phyloP scores from a whole-genome alignment of 2,797 vertebrate species.

The Mareca penelope region DNA sequence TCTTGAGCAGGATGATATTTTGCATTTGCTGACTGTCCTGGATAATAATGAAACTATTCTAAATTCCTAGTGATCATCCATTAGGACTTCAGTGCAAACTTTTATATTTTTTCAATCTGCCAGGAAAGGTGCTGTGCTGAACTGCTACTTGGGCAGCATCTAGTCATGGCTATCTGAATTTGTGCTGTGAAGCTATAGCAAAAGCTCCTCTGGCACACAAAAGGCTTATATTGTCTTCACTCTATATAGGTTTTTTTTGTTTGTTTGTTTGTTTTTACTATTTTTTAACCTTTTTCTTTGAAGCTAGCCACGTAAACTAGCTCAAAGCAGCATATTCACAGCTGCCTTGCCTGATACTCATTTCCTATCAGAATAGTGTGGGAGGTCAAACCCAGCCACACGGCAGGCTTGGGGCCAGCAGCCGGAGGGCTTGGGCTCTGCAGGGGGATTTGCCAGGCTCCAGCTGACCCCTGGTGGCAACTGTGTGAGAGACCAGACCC shows the following conservation, averaged over 20 bases:
- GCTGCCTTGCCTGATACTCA: not conserved
- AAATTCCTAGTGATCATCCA: not conserved
- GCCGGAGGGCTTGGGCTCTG: not conserved
- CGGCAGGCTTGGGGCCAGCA: no score
- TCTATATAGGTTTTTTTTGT: no score
- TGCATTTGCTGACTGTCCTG: not conserved
- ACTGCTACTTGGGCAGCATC: not conserved
- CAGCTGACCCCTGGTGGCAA: constrained; percentile 33
- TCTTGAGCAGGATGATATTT: not conserved
- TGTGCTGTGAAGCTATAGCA: not conserved
- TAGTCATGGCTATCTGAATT: not conserved
- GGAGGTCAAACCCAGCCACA: not conserved
- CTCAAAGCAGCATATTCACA: not conserved
- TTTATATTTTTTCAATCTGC: not conserved
- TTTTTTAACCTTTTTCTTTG: not conserved
- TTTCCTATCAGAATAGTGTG: not conserved
- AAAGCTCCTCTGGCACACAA: not conserved
- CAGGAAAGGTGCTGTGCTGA: not conserved
- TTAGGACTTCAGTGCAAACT: not conserved
- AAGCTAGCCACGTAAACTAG: not conserved
- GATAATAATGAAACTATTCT: not conserved
- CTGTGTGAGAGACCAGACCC: not conserved
- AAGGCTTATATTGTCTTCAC: not conserved
- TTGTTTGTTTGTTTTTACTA: no score
- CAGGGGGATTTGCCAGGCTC: not conserved